Evolutionary conservation across 2,113 vertebrate species (phyloP).

Genomic region (Rhinogobius similis): DNA sequence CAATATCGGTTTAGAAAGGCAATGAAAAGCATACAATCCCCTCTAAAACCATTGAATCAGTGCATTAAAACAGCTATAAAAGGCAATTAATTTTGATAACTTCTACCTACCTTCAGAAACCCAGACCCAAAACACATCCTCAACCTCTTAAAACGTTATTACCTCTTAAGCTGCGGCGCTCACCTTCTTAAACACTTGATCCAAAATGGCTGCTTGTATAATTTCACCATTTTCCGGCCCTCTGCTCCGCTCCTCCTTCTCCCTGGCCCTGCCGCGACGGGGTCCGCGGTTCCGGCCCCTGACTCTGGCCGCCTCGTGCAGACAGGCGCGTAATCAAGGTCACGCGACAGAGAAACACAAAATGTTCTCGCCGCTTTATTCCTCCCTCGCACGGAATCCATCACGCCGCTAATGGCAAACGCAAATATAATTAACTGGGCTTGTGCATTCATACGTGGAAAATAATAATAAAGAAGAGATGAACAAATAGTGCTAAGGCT

Average conservation of each 20-base stretch:
- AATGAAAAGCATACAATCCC: no score
- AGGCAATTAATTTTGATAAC: no score
- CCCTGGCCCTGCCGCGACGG: not conserved
- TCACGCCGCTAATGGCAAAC: slow-evolving; percentile 64
- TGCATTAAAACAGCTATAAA: no score
- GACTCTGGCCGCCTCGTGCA: slow-evolving; percentile 5
- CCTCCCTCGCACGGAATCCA: slow-evolving; percentile 61
- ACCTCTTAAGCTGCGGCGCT: not conserved
- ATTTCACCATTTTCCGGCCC: slow-evolving; percentile 27
- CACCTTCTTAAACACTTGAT: slow-evolving; percentile 19
- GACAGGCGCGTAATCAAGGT: slow-evolving; percentile 49
- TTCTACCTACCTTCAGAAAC: no score
- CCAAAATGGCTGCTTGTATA: slow-evolving; percentile 15
- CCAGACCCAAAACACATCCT: no score
- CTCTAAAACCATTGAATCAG: no score
- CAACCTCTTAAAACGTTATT: no score
- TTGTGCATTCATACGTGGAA: slow-evolving; percentile 60
- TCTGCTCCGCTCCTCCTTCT: slow-evolving; percentile 4
- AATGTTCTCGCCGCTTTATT: slow-evolving; percentile 34
- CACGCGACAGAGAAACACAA: slow-evolving; percentile 51
- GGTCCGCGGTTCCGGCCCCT: slow-evolving; percentile 9
- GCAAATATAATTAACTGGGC: slow-evolving; percentile 70
- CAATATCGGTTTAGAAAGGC: no score
- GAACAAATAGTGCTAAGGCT: slow-evolving; percentile 56
- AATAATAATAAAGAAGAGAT: slow-evolving; percentile 41